Percentiles rank a stretch among this genome's conserved stretches.
phyloP scores from a whole-genome alignment of 2,888 invertebrate species.

The Eledona agricola region DNA sequence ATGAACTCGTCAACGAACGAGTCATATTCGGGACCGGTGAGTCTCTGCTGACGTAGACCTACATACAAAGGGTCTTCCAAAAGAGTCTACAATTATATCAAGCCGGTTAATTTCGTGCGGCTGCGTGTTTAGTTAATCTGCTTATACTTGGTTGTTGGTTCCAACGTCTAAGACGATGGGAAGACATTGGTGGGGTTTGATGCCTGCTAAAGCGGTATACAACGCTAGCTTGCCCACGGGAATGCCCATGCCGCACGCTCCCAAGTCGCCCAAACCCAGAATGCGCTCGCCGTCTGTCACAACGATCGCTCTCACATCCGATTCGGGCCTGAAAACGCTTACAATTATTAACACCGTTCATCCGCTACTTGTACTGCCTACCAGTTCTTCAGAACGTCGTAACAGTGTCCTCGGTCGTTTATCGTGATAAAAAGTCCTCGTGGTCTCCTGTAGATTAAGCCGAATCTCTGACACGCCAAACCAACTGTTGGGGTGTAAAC shows the following conservation, averaged over 20 bases:
- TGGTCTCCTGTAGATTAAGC: constrained; percentile 92
- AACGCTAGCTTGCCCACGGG: constrained; percentile 96
- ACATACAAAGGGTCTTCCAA: constrained; percentile 95
- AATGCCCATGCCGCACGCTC: constrained; percentile 98
- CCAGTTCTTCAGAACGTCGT: constrained; percentile 92
- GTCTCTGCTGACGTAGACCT: constrained; percentile 86
- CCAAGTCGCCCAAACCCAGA: constrained; percentile 94
- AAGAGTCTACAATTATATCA: constrained; percentile 68
- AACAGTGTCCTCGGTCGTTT: constrained; percentile 92
- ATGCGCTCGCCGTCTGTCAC: constrained; percentile 98
- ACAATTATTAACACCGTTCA: neutral
- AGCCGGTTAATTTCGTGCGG: constrained; percentile 5
- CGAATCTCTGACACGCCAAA: constrained; percentile 95
- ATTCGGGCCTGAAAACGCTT: constrained; percentile 83
- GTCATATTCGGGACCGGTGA: constrained; percentile 87
- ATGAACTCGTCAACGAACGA: constrained; percentile 97
- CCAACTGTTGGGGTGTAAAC: constrained; percentile 99
- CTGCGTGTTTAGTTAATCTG: neutral
- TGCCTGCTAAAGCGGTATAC: constrained; percentile 97
- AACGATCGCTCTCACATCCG: constrained; percentile 85
- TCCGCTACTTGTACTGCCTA: constrained; percentile 61
- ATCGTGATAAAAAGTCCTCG: constrained; percentile 96
- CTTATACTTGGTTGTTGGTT: constrained; percentile 83
- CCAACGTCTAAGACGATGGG: constrained; percentile 96
- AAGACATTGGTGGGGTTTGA: constrained; percentile 93